Evolutionary conservation across 1,140 invertebrate genomes (phyloP).

Genomic region (Drosophila bipectinata): DNA sequence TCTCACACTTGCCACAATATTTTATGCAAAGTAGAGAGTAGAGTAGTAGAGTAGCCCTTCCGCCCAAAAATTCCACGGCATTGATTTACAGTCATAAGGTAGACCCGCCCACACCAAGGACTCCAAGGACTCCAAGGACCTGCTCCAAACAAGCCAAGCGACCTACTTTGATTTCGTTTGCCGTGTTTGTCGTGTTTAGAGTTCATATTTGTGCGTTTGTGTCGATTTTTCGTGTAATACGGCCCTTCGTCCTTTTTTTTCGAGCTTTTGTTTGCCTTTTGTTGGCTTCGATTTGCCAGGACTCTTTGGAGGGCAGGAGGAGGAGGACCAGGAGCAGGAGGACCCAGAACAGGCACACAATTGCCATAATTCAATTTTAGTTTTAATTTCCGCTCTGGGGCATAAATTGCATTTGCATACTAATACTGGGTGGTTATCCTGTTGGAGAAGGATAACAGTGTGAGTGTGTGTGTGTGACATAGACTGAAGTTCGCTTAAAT

Average conservation of each 20-base stretch:
- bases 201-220: slow-evolving; percentile 60
- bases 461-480: slow-evolving; percentile 17
- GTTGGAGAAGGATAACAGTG: neutral
- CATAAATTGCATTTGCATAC: slow-evolving; percentile 75
- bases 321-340: neutral
- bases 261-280: neutral
- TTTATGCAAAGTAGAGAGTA: slow-evolving; percentile 66
- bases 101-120: slow-evolving; percentile 9
- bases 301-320: neutral
- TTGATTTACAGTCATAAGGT: slow-evolving; percentile 56
- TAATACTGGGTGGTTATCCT: slow-evolving; percentile 15
- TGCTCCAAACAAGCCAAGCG: neutral
- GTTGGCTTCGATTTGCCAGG: slow-evolving; percentile 4
- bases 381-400: slow-evolving; percentile 78
- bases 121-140: neutral
- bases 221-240: slow-evolving; percentile 45
- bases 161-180: slow-evolving; percentile 60
- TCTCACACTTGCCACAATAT: slow-evolving; percentile 46
- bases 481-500: slow-evolving; percentile 13
- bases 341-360: slow-evolving; percentile 28
- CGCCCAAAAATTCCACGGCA: slow-evolving; percentile 18
- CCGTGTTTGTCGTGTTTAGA: slow-evolving; percentile 53
- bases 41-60: neutral
- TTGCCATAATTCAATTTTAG: slow-evolving; percentile 81
- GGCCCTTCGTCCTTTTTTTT: neutral